These are phyloP conservation scores for Riparia riparia DNA, from an alignment of 2,113 vertebrate genomes.

Conservation along the genomic window DNA sequence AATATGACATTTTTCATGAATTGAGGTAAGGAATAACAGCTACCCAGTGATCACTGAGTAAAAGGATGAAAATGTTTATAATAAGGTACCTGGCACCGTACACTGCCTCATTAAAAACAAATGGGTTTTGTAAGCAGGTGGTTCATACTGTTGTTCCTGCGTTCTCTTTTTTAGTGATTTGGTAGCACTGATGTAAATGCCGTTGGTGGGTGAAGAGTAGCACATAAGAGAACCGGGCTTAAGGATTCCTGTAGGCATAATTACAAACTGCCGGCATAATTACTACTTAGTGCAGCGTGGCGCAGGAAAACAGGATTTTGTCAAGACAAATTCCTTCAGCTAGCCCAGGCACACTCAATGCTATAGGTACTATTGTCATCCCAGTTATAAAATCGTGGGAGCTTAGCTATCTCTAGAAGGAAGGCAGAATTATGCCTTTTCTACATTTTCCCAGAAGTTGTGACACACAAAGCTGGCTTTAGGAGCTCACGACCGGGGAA, in stretches of 20 bases:
- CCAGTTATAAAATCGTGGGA: neutral
- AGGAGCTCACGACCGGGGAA: neutral
- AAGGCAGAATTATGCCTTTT: neutral
- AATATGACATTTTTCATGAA: neutral
- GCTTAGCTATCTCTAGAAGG: neutral
- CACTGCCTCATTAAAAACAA: neutral
- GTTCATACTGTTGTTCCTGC: neutral
- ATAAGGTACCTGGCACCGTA: neutral
- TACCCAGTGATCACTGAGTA: neutral
- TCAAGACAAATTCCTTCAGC: neutral
- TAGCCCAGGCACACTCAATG: neutral
- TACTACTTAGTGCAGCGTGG: neutral
- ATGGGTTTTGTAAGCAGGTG: neutral
- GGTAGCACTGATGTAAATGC: neutral
- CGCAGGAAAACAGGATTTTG: neutral
- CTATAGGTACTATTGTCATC: neutral
- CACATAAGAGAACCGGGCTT: neutral
- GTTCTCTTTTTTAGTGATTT: neutral
- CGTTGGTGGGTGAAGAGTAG: neutral
- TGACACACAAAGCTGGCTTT: neutral
- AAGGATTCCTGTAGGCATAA: neutral
- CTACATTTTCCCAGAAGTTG: neutral
- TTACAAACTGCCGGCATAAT: neutral
- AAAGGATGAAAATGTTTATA: neutral
- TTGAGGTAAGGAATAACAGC: neutral